These are phyloP conservation scores for Carcinoscorpius rotundicauda DNA, from an alignment of 1,140 invertebrate genomes.

Conservation along the genomic window DNA sequence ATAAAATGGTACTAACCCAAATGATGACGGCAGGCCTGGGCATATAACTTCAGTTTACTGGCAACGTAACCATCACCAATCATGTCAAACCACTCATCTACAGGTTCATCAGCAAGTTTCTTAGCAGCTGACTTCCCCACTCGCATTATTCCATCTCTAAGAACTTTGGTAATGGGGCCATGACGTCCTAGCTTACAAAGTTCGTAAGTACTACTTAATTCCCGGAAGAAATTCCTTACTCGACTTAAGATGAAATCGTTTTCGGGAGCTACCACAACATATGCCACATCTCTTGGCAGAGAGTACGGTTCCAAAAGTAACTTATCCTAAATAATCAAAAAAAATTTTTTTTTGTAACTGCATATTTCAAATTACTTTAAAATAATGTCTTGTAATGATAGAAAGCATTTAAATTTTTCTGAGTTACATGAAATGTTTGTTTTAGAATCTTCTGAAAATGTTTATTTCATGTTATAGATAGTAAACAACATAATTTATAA, in stretches of 20 bases:
- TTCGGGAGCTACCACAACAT: constrained; percentile 87
- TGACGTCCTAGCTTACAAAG: constrained; percentile 34
- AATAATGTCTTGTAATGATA: too few species aligned
- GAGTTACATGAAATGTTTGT: too few species aligned
- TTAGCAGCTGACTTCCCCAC: constrained; percentile 55
- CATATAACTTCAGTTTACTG: constrained; percentile 70
- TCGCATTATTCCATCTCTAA: constrained; percentile 57
- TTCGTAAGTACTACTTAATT: constrained; percentile 85
- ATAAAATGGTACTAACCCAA: constrained; percentile 11
- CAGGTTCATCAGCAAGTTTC: constrained; percentile 50
- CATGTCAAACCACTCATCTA: constrained; percentile 84
- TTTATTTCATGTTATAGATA: too few species aligned
- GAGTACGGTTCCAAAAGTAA: constrained; percentile 86
- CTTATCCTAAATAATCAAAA: constrained; percentile 48
- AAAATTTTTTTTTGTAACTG: too few species aligned
- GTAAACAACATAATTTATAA: too few species aligned
- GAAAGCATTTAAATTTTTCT: too few species aligned
- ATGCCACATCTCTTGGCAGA: constrained; percentile 81
- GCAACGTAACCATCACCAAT: constrained; percentile 57
- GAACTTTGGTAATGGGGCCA: constrained; percentile 24
- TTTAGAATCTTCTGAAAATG: too few species aligned
- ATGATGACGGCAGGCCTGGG: constrained; percentile 47
- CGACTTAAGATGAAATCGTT: constrained; percentile 65
- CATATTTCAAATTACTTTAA: too few species aligned
- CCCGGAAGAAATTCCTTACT: constrained; percentile 77